Base-by-base conservation (phyloP, 2,888 invertebrate genomes). In the Caenorhabditis sp. region DNA sequence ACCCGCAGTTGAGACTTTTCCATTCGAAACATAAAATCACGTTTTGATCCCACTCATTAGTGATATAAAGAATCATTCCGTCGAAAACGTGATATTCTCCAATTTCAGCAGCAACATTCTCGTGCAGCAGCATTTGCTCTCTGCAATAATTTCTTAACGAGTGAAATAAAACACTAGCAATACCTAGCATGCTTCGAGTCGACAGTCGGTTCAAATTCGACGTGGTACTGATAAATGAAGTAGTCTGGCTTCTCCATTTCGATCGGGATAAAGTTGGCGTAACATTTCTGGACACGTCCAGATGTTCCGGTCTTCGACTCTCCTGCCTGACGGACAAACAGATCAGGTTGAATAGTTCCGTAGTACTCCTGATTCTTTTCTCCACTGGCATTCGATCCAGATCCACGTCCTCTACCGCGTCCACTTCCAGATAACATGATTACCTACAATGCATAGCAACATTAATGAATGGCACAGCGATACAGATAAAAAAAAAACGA, bases 31-130 rank as follows among this genome's bases (percentile, higher is more conserved):
- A n/a, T 52, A 3, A 41, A 45, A 65, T 35, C 9, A 71, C 76
- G 11, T 58, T 59, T 35, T 62, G 50, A 22, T 73, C 41, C 75
- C 78, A 76, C 15, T 77, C 77, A 1, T 58, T 24, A 0, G 68
- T 79, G 37, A 79, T 37, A 32, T 83, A 83, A n/a, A 83, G 45
- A 27, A 83, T 83, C 81, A 80, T 81, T 43, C 83, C 84, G 37
- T 84, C 84, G 79, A 90, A 90, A 50, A 87, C 78, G 26, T 74
- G 70, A 22, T 59, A 61, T 6, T 68, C 41, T 2, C 79, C 83
- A 11, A 79, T 76, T 22, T 78, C 78, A 2, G 15, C 9, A n/a
- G 48, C 27, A 9, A 81, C 55, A 7, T 53, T 56, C 1, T 37
- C 24, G 52, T 72, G 62, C 5, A 41, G 39, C 4, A 81, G 68